Evolutionary conservation across 2,888 invertebrate genomes (phyloP), one percentile per base, ranked within the genome.

Genomic region (Cataglyphis altisquamis): DNA sequence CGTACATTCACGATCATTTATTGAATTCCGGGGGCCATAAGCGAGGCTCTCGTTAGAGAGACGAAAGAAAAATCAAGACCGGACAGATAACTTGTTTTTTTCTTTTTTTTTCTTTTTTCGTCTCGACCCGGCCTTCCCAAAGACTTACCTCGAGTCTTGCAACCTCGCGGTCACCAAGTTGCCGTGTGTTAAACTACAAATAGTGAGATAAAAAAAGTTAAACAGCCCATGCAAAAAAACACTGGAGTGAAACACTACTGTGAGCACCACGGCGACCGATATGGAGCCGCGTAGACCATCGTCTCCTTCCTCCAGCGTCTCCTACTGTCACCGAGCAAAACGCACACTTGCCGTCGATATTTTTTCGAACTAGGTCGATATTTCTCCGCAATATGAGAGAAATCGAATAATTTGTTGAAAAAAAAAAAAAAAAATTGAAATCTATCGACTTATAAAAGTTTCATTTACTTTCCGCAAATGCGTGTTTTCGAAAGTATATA

Each of bases 61-160:
- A 80, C 66, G 32, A 72, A 66, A 72, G 55, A 57, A 64, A 55
- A 67, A 48, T 83, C 77, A 41, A 82, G 72, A 45, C 60, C 70
- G 70, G 70, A 57, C 62, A 55, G 48, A 72, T 68, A n/a, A n/a
- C 55, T 77, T 45, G 15, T 45, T 12, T 18, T 39, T 70, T 78
- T 63, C 64, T 18, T 32, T 77, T 82, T 66, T 18, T 32, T 74
- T 78, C 63, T 68, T 18, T 32, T 77, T 82, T 66, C 72, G 62
- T 74, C 73, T 73, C 86, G 64, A 84, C 68, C 81, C 83, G 84
- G 86, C 85, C 89, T 88, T 91, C 89, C 91, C 91, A 90, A 91
- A 91, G 93, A 94, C 94, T 94, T 94, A 94, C 94, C 94, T 94
- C 93, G 89, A 91, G 88, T 89, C 91, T 92, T 88, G 92, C 90